Evolutionary conservation across 2,888 invertebrate species (phyloP).

Genomic region (Thymelicus lineola): DNA sequence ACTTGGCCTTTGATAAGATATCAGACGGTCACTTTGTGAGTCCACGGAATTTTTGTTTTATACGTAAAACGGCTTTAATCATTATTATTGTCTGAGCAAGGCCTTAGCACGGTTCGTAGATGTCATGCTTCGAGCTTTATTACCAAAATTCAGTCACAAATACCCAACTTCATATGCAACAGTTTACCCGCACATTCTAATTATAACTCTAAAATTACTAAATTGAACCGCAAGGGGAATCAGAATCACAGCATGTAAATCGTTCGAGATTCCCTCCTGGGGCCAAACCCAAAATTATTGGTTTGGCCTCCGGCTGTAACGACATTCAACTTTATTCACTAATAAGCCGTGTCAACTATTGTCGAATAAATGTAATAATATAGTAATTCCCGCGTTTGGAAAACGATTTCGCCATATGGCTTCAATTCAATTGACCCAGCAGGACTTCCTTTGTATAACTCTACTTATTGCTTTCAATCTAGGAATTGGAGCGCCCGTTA

Average conservation of each 20-base stretch:
- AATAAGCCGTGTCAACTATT: constrained; percentile 76
- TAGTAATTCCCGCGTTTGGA: constrained; percentile 45
- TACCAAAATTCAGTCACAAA: constrained; percentile 10
- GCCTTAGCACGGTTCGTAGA: too few species aligned
- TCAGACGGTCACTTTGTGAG: too few species aligned
- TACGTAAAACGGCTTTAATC: too few species aligned
- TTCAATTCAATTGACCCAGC: constrained; percentile 45
- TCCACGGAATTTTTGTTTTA: too few species aligned
- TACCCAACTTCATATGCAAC: constrained; percentile 11
- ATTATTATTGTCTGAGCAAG: too few species aligned
- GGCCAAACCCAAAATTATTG: constrained; percentile 75
- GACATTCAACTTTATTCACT: constrained; percentile 71
- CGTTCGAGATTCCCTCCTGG: constrained; percentile 62
- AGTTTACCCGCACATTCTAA: constrained; percentile 50
- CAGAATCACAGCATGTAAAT: constrained; percentile 69
- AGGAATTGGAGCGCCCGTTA: constrained; percentile 31
- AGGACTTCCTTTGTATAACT: constrained; percentile 44
- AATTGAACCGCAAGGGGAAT: constrained; percentile 50
- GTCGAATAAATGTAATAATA: constrained; percentile 59
- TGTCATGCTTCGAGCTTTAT: neutral
- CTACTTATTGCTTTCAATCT: constrained; percentile 38
- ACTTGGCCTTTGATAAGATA: too few species aligned
- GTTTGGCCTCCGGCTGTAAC: constrained; percentile 73
- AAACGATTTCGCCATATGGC: constrained; percentile 64
- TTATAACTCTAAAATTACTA: constrained; percentile 65